Evolutionary conservation across 2,113 vertebrate genomes (phyloP).

Genomic region (Nothoprocta perdicaria): DNA sequence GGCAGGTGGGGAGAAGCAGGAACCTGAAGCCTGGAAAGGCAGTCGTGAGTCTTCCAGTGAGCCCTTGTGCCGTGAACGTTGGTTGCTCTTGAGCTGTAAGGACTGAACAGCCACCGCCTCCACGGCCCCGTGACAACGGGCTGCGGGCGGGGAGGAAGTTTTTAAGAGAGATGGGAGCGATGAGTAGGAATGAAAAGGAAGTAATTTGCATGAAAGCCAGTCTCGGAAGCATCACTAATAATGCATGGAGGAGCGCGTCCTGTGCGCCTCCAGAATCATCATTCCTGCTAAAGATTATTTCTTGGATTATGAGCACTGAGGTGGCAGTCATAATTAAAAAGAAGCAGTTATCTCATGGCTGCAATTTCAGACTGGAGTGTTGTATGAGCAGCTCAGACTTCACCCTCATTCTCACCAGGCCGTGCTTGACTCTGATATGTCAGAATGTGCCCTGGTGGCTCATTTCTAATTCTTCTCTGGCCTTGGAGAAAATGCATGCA

Average conservation of each 20-base stretch:
- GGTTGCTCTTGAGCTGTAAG: neutral
- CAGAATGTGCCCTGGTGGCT: neutral
- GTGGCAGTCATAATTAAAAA: neutral
- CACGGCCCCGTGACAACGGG: neutral
- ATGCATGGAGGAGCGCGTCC: neutral
- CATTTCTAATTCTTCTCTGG: neutral
- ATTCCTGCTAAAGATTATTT: neutral
- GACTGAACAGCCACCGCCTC: neutral
- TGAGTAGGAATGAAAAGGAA: neutral
- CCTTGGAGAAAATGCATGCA: neutral
- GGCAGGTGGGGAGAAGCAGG: neutral
- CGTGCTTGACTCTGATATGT: neutral
- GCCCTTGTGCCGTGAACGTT: neutral
- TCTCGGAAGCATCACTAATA: neutral
- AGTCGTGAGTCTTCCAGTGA: neutral
- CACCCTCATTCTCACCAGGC: neutral
- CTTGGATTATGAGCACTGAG: neutral
- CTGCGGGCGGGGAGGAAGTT: neutral
- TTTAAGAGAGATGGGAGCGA: neutral
- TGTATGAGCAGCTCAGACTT: neutral
- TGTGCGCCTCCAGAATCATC: neutral
- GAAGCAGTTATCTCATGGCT: neutral
- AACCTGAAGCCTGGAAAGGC: neutral
- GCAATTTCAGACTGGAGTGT: neutral
- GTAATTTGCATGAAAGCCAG: neutral